Conservation (phyloP, 2,888 invertebrate species). For the Diaphora mendica region DNA sequence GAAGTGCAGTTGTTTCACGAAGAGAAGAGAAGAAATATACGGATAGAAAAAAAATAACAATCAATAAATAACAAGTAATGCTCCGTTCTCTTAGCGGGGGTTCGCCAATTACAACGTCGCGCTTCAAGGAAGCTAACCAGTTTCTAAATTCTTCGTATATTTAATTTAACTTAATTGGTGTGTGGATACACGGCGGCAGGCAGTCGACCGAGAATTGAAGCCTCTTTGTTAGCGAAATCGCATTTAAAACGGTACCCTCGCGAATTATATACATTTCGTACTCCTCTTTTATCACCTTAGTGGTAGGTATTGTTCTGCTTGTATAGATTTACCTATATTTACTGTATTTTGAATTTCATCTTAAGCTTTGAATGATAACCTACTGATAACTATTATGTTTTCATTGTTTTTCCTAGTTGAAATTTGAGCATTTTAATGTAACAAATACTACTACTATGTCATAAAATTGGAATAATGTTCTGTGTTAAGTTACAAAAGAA, state of each 20-base stretch:
- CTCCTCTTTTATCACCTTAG: slow-evolving; percentile 60
- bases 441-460: no score
- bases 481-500: slow-evolving; percentile 56
- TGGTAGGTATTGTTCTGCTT: slow-evolving; percentile 50
- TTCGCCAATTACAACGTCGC: slow-evolving; percentile 84
- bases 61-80: slow-evolving; percentile 79
- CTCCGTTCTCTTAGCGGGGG: slow-evolving; percentile 78
- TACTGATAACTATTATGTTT: no score
- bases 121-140: slow-evolving; percentile 85
- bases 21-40: slow-evolving; percentile 53
- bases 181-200: slow-evolving; percentile 78
- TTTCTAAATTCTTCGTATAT: slow-evolving; percentile 86
- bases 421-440: neutral
- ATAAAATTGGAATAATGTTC: neutral
- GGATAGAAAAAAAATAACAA: slow-evolving; percentile 65
- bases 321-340: slow-evolving; percentile 22
- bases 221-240: slow-evolving; percentile 81
- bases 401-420: neutral
- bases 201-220: slow-evolving; percentile 83
- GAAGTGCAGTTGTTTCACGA: slow-evolving; percentile 61
- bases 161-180: slow-evolving; percentile 85
- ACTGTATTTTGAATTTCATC: slow-evolving; percentile 15
- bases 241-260: slow-evolving; percentile 74
- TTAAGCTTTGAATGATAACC: no score
- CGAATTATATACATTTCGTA: slow-evolving; percentile 59